phyloP scores from a whole-genome alignment of 2,113 vertebrate genomes.

The Heptranchias perlo region DNA sequence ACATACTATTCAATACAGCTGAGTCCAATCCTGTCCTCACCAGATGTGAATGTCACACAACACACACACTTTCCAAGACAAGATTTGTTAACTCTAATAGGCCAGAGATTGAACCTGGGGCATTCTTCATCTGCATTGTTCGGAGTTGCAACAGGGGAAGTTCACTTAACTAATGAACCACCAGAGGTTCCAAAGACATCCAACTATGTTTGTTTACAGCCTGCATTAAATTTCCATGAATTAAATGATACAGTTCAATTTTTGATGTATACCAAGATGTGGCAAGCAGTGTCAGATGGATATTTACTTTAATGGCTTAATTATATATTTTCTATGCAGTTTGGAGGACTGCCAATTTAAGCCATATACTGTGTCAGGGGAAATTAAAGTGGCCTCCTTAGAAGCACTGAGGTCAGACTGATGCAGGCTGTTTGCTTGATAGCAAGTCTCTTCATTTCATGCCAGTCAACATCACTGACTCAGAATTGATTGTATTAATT shows the following conservation, averaged over 20 bases:
- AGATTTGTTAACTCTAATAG: background rate
- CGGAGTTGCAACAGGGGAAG: background rate
- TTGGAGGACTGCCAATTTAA: background rate
- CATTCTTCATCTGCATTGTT: background rate
- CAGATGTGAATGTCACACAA: background rate
- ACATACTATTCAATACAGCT: background rate
- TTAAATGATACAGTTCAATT: background rate
- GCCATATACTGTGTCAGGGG: background rate
- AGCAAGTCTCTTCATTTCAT: background rate
- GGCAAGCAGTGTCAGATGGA: background rate
- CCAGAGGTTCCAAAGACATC: background rate
- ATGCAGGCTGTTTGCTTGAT: background rate
- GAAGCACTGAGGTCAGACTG: background rate
- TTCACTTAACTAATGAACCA: background rate
- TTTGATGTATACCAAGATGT: background rate
- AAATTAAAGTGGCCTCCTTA: background rate
- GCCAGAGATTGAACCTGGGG: background rate
- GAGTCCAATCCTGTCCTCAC: background rate
- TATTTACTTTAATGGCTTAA: background rate
- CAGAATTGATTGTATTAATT: background rate
- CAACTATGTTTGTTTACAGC: background rate
- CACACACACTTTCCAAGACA: background rate
- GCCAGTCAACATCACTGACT: background rate
- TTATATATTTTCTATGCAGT: background rate
- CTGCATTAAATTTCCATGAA: background rate